These are phyloP conservation scores for Scytalopus superciliaris DNA, from an alignment of 2,113 vertebrate genomes.

Conservation along the genomic window DNA sequence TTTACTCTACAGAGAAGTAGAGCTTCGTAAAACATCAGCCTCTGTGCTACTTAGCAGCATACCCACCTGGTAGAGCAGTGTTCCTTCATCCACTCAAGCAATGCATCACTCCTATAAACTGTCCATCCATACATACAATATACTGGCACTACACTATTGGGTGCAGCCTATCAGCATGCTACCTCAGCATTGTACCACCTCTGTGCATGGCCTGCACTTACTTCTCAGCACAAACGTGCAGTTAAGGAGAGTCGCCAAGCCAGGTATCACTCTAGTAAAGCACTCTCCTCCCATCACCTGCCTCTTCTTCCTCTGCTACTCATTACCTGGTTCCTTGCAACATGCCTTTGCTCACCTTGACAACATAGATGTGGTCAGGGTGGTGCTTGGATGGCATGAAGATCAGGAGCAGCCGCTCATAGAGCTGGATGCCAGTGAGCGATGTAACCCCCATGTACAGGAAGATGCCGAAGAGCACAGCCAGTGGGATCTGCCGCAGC, in stretches of 20 bases:
- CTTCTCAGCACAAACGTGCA: background rate
- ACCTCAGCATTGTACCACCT: background rate
- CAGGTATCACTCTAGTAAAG: background rate
- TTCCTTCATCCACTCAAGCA: background rate
- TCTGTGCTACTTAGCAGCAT: background rate
- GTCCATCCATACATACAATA: background rate
- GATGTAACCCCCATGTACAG: conserved; percentile 98
- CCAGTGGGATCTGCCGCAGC: conserved; percentile 91
- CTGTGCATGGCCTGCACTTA: background rate
- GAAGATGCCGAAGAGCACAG: conserved; percentile 97
- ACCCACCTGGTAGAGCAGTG: background rate
- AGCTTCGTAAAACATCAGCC: background rate
- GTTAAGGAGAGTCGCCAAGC: background rate
- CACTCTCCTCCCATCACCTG: background rate
- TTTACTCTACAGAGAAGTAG: background rate
- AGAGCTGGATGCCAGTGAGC: conserved; percentile 94
- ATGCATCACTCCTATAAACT: background rate
- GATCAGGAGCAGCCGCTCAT: conserved; percentile 93
- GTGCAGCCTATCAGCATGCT: background rate
- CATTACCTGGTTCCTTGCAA: background rate
- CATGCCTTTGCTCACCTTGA: conserved; percentile 81
- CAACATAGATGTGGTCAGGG: conserved; percentile 93
- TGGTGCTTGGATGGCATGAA: conserved; percentile 96
- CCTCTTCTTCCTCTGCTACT: background rate
- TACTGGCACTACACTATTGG: background rate